Evolutionary conservation across 2,113 vertebrate species (phyloP).

Genomic region (Numida meleagris): DNA sequence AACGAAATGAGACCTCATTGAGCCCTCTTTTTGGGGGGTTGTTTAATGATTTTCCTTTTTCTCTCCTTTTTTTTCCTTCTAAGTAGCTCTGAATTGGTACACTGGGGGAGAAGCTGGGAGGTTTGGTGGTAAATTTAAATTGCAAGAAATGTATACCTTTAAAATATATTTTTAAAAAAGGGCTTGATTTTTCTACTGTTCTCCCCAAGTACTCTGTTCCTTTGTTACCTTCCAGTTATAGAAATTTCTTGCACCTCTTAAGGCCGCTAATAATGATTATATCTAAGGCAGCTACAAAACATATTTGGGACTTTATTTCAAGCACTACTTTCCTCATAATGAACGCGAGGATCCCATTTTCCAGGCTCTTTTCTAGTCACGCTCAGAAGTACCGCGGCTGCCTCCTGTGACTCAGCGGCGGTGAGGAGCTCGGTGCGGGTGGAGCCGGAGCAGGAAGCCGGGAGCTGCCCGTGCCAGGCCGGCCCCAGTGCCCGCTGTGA

Average conservation of each 20-base stretch:
- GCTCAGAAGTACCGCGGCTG: slow-evolving; percentile 24
- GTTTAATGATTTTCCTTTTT: slow-evolving; percentile 75
- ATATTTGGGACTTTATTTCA: slow-evolving; percentile 76
- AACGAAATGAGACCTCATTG: slow-evolving; percentile 80
- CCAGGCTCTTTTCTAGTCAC: slow-evolving; percentile 67
- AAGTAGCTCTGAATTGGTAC: slow-evolving; percentile 67
- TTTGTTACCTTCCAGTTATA: slow-evolving; percentile 72
- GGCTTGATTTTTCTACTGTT: slow-evolving; percentile 72
- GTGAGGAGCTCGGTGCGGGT: neutral
- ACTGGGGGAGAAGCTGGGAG: slow-evolving; percentile 65
- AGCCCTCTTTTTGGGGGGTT: slow-evolving; percentile 75
- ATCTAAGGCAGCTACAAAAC: slow-evolving; percentile 75
- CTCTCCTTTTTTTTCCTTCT: slow-evolving; percentile 61
- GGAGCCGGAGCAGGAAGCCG: too few species aligned
- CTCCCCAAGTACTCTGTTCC: slow-evolving; percentile 67
- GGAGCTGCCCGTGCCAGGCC: neutral
- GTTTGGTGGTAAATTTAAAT: slow-evolving; percentile 75
- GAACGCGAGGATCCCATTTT: slow-evolving; percentile 75
- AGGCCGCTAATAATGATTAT: slow-evolving; percentile 74
- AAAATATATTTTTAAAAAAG: slow-evolving; percentile 26
- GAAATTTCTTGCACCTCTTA: slow-evolving; percentile 76
- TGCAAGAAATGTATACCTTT: slow-evolving; percentile 70
- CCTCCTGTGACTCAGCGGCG: neutral
- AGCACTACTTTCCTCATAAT: slow-evolving; percentile 71
- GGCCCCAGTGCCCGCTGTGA: too few species aligned